phyloP scores from a whole-genome alignment of 2,888 invertebrate genomes.

The Dynastes hyllus region DNA sequence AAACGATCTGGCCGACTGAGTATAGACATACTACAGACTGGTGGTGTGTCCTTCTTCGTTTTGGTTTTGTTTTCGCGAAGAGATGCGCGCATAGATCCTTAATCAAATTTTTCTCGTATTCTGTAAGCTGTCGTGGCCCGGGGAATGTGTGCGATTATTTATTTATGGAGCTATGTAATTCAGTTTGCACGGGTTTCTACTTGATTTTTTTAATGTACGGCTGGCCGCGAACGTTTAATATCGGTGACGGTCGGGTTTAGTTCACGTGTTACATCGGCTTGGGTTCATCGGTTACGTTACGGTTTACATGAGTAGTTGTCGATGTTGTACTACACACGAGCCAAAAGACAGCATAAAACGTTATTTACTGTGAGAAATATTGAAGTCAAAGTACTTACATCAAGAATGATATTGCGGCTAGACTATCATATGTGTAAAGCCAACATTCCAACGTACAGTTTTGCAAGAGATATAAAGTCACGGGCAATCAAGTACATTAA shows the following conservation, averaged over 20 bases:
- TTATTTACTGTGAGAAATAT: constrained; percentile 30
- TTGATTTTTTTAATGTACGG: constrained; percentile 35
- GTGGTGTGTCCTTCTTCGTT: constrained; percentile 63
- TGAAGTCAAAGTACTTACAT: not conserved
- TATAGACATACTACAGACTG: constrained; percentile 71
- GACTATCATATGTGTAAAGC: not conserved
- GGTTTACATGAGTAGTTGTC: constrained; percentile 9
- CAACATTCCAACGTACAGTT: too few relatives aligned
- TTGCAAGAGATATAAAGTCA: too few relatives aligned
- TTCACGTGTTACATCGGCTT: constrained; percentile 12
- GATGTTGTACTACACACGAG: not conserved
- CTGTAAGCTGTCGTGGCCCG: constrained; percentile 68
- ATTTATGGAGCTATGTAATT: constrained; percentile 59
- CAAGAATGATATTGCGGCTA: not conserved
- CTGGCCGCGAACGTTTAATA: constrained; percentile 24
- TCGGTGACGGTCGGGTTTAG: constrained; percentile 17
- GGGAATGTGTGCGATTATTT: constrained; percentile 65
- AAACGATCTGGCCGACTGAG: constrained; percentile 63
- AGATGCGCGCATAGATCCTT: constrained; percentile 69
- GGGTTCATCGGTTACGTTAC: constrained; percentile 18
- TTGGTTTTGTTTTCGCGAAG: constrained; percentile 65
- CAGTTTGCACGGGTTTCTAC: constrained; percentile 57
- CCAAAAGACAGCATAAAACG: not conserved
- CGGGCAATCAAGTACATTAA: too few relatives aligned
- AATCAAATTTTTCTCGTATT: constrained; percentile 71